phyloP scores from a whole-genome alignment of 2,888 invertebrate species.

The Drepana falcataria region DNA sequence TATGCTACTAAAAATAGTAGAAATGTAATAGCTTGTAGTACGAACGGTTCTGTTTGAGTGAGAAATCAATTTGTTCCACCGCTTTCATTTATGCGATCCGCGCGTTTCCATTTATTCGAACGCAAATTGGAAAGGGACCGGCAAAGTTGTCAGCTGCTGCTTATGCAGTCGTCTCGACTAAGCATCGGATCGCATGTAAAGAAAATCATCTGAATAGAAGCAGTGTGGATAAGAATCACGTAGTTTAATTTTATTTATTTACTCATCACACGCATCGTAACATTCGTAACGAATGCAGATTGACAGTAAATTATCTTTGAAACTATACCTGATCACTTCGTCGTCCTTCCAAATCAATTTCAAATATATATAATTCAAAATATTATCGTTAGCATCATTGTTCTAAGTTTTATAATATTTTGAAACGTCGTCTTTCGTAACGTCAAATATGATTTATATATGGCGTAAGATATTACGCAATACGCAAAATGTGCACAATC shows the following conservation, averaged over 20 bases:
- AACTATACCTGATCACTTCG: neutral
- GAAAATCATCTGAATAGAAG: constrained; percentile 31
- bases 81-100: constrained; percentile 73
- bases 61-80: constrained; percentile 76
- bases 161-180: constrained; percentile 65
- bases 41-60: constrained; percentile 65
- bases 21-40: constrained; percentile 39
- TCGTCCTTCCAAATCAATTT: neutral
- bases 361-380: too few species aligned
- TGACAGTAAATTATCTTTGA: neutral
- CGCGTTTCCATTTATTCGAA: constrained; percentile 71
- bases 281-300: neutral
- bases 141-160: constrained; percentile 71
- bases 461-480: too few species aligned
- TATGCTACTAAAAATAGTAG: constrained; percentile 26
- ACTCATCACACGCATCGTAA: neutral
- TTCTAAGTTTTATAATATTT: too few species aligned
- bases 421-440: too few species aligned
- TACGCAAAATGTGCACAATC: too few species aligned
- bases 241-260: neutral
- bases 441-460: too few species aligned
- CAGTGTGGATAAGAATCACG: constrained; percentile 22
- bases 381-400: too few species aligned
- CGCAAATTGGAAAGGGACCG: constrained; percentile 74
- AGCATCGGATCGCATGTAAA: constrained; percentile 34